Base-by-base conservation (phyloP, 1,140 invertebrate species). In the Forficula auricularia region DNA sequence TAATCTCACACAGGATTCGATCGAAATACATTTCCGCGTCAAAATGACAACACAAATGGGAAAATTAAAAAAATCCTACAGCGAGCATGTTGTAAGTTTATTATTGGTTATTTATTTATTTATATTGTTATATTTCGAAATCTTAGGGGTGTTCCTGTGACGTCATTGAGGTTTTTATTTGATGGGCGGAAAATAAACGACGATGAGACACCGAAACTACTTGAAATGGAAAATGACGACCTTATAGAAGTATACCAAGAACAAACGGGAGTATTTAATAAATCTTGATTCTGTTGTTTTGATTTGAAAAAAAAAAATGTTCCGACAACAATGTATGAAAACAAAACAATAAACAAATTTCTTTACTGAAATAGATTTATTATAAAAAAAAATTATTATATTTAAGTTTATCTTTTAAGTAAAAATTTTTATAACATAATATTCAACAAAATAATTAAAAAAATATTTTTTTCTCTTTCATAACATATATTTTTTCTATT, bases 211-310 rank as follows among this genome's bases (percentile, higher is more conserved):
- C 81, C 81, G 48, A 82, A 82, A 57, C 54, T 75, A 67, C 56
- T 80, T 44, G 77, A 78, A 57, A 80, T 80, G 77, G 74, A 77
- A 54, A 76, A 78, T 49, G 76, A 79, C 50, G 77, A 80, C 57
- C 74, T 80, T 12, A 83, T 82, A 54, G 79, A 82, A 59, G 79
- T 82, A 6, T 82, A 82, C 56, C 77, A 81, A 62, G 77, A 82
- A 57, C 78, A 82, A 56, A 74, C 75, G 20, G 78, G 78, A 35
- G 78, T 78, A 49, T 48, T 44, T 36, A 57, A 57, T 27, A 27
- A 6, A 10, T 6, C 4, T 27, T 4, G 10, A 27, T 6, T 27
- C 22, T 27, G 22, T 27, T 27, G 4, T 27, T 27, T 10, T 6
- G 4, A 4, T 27, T 10, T 27, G 22, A 6, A 27, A 27, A 10